Conservation (phyloP, 2,888 invertebrate species). For the Allophyes oxyacanthae region DNA sequence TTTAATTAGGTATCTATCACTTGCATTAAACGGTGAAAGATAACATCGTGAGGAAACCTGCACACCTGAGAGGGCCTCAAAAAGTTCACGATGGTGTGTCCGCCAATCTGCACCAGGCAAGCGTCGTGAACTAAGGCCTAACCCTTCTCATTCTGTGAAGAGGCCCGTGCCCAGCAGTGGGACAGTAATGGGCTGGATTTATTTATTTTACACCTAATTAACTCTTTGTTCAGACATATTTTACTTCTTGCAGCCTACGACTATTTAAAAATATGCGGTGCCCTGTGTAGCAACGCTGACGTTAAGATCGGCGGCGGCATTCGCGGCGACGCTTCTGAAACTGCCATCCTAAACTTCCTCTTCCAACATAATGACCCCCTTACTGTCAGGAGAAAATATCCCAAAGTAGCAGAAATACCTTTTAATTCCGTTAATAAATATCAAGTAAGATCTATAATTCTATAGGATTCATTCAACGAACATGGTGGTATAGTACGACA, state of each 20-base stretch:
- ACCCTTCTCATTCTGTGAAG: too few relatives aligned
- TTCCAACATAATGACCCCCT: slow-evolving; percentile 91
- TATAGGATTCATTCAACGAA: not conserved
- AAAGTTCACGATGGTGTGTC: too few relatives aligned
- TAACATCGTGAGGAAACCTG: too few relatives aligned
- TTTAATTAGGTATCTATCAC: too few relatives aligned
- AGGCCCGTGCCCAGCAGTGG: too few relatives aligned
- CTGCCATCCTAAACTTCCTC: slow-evolving; percentile 95
- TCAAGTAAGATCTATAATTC: slow-evolving; percentile 89
- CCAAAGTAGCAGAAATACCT: slow-evolving; percentile 96
- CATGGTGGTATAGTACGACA: too few relatives aligned
- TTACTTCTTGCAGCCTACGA: slow-evolving; percentile 88
- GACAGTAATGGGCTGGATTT: too few relatives aligned
- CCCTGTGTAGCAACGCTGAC: slow-evolving; percentile 98
- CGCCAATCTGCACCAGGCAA: too few relatives aligned
- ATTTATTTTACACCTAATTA: too few relatives aligned
- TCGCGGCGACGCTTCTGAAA: slow-evolving; percentile 97
- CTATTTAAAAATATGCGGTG: slow-evolving; percentile 96
- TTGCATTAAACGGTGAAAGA: too few relatives aligned
- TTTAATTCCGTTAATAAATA: slow-evolving; percentile 98
- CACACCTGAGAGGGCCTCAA: too few relatives aligned
- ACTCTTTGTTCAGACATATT: not conserved
- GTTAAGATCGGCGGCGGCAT: slow-evolving; percentile 95
- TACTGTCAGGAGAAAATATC: slow-evolving; percentile 93
- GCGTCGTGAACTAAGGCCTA: too few relatives aligned